Evolutionary conservation across 1,140 invertebrate species (phyloP), one percentile per base, ranked within the genome.

Genomic region (Augochlora pura): DNA sequence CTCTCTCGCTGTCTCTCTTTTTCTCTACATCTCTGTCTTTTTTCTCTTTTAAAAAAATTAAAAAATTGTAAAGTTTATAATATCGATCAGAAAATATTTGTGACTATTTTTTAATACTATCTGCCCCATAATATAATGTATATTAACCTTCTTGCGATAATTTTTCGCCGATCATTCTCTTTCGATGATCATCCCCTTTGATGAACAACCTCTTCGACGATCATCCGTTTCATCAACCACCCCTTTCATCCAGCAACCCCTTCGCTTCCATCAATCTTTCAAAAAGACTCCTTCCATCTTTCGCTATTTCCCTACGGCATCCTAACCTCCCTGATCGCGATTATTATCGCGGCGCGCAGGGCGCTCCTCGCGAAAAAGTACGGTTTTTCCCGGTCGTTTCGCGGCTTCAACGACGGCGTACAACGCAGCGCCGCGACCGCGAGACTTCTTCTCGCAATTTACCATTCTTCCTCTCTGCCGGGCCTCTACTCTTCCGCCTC

Each of bases 401-500:
- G 38, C 42, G 32, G 46, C 59, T 57, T 32, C 16, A 38, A 16
- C 54, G 54, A 21, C 9, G 54, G 21, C n/a, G n/a, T 54, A 21
- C 49, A 54, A 16, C 54, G 54, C 21, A 21, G 18, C 25, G n/a
- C 27, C 25, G 12, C 60, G 52, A 73, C 77, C 77, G 70, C 77
- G 70, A 65, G 70, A 59, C 39, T 66, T 73, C 70, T 79, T 74
- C 54, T 46, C n/a, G 39, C 70, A 79, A 60, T 79, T 77, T 72
- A 72, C 76, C 74, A 77, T 80, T 67, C 71, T 80, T 62, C 77
- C 73, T 76, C 77, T 69, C 73, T 68, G 59, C 64, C 64, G 14
- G n/a, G n/a, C 14, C 63, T 75, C n/a, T n/a, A n/a, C n/a, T n/a
- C 72, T 80, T 80, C 71, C 65, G 72, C 71, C 72, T 80, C 72